phyloP scores from a whole-genome alignment of 2,113 vertebrate species.

The Machaerirhynchus nigripectus region DNA sequence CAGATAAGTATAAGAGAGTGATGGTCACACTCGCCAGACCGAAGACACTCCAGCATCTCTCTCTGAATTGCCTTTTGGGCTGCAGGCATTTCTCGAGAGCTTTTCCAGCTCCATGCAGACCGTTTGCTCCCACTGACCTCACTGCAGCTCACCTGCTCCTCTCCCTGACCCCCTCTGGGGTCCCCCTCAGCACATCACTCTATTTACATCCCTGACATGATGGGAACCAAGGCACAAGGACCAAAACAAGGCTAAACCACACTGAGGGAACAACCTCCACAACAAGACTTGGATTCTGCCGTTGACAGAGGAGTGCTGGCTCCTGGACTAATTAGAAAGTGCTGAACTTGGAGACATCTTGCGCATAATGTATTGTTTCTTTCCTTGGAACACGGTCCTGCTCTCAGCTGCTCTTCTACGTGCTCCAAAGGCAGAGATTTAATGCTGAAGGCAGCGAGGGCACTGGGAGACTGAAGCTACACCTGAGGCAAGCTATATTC shows the following conservation, averaged over 20 bases:
- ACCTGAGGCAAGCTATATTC: not conserved
- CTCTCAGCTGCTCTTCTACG: not conserved
- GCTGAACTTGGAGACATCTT: not conserved
- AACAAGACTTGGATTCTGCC: not conserved
- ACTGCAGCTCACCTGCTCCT: not conserved
- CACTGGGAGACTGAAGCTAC: not conserved
- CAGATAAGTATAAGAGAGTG: not conserved
- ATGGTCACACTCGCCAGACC: not conserved
- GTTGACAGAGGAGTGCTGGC: not conserved
- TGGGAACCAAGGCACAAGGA: not conserved
- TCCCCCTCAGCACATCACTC: not conserved
- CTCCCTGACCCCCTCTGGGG: not conserved
- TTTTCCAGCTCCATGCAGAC: not conserved
- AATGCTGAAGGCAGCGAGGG: fast-evolving
- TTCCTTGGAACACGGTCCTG: not conserved
- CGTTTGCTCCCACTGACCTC: fast-evolving
- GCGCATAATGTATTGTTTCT: not conserved
- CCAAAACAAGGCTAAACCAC: not conserved
- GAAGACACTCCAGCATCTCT: not conserved
- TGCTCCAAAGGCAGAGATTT: not conserved
- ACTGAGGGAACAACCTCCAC: not conserved
- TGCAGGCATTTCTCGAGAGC: not conserved
- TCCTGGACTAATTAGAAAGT: not conserved
- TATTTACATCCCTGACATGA: not conserved
- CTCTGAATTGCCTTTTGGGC: not conserved